A percentile compares a stretch with the other conserved stretches of the same genome.
Evolutionary conservation across 2,113 vertebrate species (phyloP).

Genomic region (Puntigrus tetrazona): DNA sequence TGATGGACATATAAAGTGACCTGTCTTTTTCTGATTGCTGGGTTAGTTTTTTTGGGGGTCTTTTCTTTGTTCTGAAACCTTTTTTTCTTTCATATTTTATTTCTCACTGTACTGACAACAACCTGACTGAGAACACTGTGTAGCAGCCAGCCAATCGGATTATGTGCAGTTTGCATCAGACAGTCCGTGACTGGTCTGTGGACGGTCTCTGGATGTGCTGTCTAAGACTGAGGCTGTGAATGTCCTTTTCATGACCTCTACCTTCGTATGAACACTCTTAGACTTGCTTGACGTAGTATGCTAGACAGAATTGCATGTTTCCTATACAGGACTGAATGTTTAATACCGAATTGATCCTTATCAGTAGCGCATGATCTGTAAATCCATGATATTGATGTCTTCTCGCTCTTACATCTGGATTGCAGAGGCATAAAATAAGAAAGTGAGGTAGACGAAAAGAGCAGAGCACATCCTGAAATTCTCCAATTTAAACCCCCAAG

Average conservation of each 20-base stretch:
- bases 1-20: background rate
- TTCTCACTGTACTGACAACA: background rate
- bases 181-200: background rate
- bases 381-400: conserved; percentile 39
- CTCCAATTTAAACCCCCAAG: conserved; percentile 25
- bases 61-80: background rate
- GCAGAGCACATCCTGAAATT: conserved; percentile 3
- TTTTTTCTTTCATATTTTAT: background rate
- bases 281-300: background rate
- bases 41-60: background rate
- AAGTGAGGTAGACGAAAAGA: background rate
- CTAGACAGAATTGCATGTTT: background rate
- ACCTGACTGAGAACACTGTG: background rate
- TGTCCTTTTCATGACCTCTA: background rate
- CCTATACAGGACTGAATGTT: conserved; percentile 11
- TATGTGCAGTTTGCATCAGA: background rate
- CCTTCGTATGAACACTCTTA: background rate
- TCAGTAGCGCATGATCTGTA: conserved; percentile 27
- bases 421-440: background rate
- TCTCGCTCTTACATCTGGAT: conserved; percentile 1
- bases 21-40: background rate
- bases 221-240: background rate
- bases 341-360: background rate
- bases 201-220: background rate
- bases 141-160: background rate